Evolutionary conservation across 2,113 vertebrate genomes (phyloP).

Genomic region (Variabilichromis moorii): DNA sequence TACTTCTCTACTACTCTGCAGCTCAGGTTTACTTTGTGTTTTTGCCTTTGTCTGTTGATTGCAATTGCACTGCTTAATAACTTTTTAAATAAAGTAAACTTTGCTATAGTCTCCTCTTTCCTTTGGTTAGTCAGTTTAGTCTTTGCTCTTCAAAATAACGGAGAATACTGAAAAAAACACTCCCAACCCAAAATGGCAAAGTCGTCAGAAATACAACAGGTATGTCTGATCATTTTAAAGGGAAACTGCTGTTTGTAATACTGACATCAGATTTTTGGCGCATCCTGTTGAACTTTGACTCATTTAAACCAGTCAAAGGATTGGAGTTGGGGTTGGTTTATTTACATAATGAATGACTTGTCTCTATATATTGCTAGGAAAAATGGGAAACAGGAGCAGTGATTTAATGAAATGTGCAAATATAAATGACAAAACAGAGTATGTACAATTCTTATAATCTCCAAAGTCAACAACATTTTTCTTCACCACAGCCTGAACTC

Average conservation of each 20-base stretch:
- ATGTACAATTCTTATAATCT: neutral
- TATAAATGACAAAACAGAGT: neutral
- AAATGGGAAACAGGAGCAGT: neutral
- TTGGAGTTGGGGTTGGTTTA: neutral
- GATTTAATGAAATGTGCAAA: neutral
- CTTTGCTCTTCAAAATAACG: neutral
- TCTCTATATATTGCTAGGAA: neutral
- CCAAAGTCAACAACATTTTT: neutral
- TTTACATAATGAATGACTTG: neutral
- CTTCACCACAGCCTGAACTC: neutral
- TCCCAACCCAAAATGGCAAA: neutral
- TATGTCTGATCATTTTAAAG: neutral
- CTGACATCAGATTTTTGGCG: neutral
- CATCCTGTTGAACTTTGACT: neutral
- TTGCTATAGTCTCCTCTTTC: neutral
- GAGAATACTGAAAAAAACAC: neutral
- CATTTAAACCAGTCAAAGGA: neutral
- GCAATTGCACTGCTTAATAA: conserved; percentile 35
- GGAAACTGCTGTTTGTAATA: neutral
- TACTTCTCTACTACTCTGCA: neutral
- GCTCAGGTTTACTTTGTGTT: conserved; percentile 55
- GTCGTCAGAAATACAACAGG: neutral
- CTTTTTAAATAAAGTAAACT: conserved; percentile 37
- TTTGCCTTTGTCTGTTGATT: conserved; percentile 28
- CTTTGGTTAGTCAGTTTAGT: neutral